Evolutionary conservation across 2,888 invertebrate genomes (phyloP), one percentile per base, ranked within the genome.

Genomic region (Cephalotes varians): DNA sequence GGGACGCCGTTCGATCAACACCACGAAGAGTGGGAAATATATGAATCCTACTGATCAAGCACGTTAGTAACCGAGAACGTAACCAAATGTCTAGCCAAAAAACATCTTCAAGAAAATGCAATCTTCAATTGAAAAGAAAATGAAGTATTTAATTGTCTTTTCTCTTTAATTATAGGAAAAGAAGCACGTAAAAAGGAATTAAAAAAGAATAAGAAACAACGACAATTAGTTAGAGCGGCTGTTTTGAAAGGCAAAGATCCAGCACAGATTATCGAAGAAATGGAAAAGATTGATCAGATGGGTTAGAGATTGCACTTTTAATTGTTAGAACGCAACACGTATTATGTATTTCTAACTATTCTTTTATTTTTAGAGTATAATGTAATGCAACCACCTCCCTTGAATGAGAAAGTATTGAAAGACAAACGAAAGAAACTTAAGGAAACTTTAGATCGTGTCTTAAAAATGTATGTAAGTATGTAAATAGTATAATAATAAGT

Each of bases 31-130:
- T 98, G 99, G 99, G 95, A 99, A 99, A 96, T 99, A 98, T 93
- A 99, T 99, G 99, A 99, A 99, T 95, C 99, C 99, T 56, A 99
- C 99, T 6, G 99, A 99, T 95, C 99, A 99, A 97, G 99, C 99
- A 84, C 96, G 99, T 98, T 96, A 97, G 98, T 97, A 92, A 90
- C 80, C 51, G 86, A 65, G 80, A 84, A 76, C 87, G 86, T 92
- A 86, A 90, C 89, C 88, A 81, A 81, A 18, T n/a, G 34, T 67
- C 10, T 71, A 18, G 1, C 25, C 7, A 56, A 67, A 76, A 2
- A 54, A n/a, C n/a, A 25, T 76, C 9, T 40, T 79, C 80, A 69
- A 37, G 15, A 0, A 64, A 21, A 10, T 2, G 6, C n/a, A 40
- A 25, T 25, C 15, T 64, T 65, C 1, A 28, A 25, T 28, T 28